Base-by-base conservation (phyloP, 2,797 vertebrate genomes). In the Propithecus perrieri region DNA sequence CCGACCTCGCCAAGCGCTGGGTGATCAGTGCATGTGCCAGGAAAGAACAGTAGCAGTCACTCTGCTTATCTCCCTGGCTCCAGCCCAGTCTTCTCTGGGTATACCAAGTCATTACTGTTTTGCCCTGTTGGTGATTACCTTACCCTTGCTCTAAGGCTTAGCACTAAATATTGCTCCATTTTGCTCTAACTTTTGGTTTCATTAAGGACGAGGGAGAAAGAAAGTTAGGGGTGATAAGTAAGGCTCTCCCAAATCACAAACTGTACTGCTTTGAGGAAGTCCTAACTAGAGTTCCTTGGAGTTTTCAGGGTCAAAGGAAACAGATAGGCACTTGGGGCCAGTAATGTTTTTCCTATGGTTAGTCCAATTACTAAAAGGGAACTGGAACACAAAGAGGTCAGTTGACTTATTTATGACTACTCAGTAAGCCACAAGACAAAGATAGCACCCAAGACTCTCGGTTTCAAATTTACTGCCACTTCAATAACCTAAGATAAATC, bases 351-450 rank as follows among this genome's bases (percentile, higher is more conserved):
- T 96, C 74, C 89, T 91, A 79, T 26, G 63, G 46, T 84, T 93
- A 96, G 84, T 90, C 41, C 48, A 88, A 85, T 92, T 92, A 96
- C 93, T 95, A 76, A 96, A 84, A 96, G 74, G 78, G 88, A 97
- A 89, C 63, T 91, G 59, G 57, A 85, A 93, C 55, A 76, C 59
- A 63, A 94, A 97, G 78, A 89, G 89, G 69, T 92, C 78, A 85
- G 38, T 79, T 94, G 93, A 95, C 50, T 97, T 97, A 97, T 86
- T 96, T 96, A 53, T 86, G 89, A 91, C 69, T 48, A 81, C 80
- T 92, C 61, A 81, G 76, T 85, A 93, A 96, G 89, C 90, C 96
- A 95, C 87, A 94, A 85, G 80, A 41, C 41, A 96, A 93, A 97
- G 95, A 93, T 5, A 94, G 95, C 83, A 96, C 61, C 90, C 67